Evolutionary conservation across 2,888 invertebrate species (phyloP).

Genomic region (Nemotelus pantherinus): DNA sequence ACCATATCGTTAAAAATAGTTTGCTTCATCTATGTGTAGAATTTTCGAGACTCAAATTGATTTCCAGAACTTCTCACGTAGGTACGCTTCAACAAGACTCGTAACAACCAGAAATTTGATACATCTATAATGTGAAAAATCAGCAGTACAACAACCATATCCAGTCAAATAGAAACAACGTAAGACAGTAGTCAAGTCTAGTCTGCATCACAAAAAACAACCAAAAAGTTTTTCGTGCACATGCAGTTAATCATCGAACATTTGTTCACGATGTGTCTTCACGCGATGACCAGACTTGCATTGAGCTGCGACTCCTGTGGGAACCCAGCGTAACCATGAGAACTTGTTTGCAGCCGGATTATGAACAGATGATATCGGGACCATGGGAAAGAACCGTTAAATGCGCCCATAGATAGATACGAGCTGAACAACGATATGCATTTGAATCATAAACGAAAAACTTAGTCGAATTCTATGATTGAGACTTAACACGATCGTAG

Average conservation of each 20-base stretch:
- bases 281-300: conserved; percentile 10
- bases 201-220: not conserved
- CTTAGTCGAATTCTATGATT: not conserved
- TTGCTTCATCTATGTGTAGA: too few relatives aligned
- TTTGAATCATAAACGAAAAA: not conserved
- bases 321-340: conserved; percentile 2
- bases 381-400: conserved; percentile 7
- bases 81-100: too few relatives aligned
- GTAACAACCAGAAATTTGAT: too few relatives aligned
- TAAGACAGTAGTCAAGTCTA: not conserved
- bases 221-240: conserved; percentile 10
- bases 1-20: too few relatives aligned
- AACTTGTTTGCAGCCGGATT: conserved; percentile 3
- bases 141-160: too few relatives aligned
- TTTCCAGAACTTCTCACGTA: too few relatives aligned
- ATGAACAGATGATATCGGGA: conserved; percentile 11
- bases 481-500: too few relatives aligned
- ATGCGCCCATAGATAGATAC: not conserved
- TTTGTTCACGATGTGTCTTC: conserved; percentile 17
- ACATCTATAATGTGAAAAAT: too few relatives aligned
- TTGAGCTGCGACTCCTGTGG: conserved; percentile 14
- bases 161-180: too few relatives aligned
- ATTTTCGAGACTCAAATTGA: too few relatives aligned
- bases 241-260: conserved; percentile 14
- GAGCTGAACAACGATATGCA: not conserved